Percentiles rank a stretch among this genome's conserved stretches.
Evolutionary conservation across 2,113 vertebrate species (phyloP).

Genomic region (Daubentonia madagascariensis): DNA sequence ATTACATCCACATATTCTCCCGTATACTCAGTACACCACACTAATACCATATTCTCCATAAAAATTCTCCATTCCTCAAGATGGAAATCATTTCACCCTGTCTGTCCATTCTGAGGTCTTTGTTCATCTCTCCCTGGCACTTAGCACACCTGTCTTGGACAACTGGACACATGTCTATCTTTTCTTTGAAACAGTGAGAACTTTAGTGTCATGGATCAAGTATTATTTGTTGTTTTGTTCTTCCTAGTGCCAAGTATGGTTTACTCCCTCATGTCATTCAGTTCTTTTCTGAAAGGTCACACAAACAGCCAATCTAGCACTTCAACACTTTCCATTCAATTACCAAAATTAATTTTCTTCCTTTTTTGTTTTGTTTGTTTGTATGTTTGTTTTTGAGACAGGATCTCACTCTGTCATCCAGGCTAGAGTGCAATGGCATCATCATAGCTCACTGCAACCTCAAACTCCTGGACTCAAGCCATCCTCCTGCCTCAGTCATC

Average conservation of each 20-base stretch:
- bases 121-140: background rate
- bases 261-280: background rate
- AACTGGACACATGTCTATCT: background rate
- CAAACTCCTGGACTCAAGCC: too few relatives aligned
- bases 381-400: too few relatives aligned
- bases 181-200: background rate
- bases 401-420: too few relatives aligned
- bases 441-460: too few relatives aligned
- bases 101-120: background rate
- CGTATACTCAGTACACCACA: background rate
- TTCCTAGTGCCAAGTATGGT: background rate
- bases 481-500: too few relatives aligned
- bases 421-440: too few relatives aligned
- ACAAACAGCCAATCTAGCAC: background rate
- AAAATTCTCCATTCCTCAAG: background rate
- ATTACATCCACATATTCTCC: background rate
- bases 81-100: background rate
- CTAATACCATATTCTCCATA: background rate
- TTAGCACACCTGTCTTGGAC: background rate
- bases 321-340: background rate
- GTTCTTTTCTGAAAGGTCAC: background rate
- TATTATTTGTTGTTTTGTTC: background rate
- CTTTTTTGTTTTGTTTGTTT: too few relatives aligned
- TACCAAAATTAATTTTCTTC: background rate
- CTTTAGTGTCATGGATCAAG: background rate